Percentiles rank a stretch among this genome's conserved stretches.
Evolutionary conservation across 2,888 invertebrate genomes (phyloP).

Genomic region (Anthophora plumipes): DNA sequence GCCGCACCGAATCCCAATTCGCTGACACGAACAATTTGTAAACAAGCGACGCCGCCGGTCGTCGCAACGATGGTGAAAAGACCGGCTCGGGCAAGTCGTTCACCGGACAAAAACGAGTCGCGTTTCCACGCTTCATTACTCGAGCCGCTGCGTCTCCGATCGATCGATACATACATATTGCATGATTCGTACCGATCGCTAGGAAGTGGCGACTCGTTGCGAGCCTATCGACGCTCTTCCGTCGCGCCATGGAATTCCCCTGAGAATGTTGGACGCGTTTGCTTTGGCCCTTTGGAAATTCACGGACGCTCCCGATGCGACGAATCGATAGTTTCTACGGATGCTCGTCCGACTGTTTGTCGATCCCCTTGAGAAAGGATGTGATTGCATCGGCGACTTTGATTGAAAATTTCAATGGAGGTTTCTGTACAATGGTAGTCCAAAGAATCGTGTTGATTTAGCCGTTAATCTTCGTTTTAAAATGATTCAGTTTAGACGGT

Average conservation of each 20-base stretch:
- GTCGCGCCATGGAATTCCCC: conserved; percentile 33
- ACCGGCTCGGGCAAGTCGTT: conserved; percentile 55
- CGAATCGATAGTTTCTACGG: conserved; percentile 4
- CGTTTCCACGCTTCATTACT: conserved; percentile 76
- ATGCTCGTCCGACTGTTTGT: not conserved
- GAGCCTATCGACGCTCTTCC: conserved; percentile 51
- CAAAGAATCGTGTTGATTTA: not conserved
- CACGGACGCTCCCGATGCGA: conserved; percentile 1
- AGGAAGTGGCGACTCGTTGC: conserved; percentile 66
- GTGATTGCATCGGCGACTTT: not conserved
- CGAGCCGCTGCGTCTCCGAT: conserved; percentile 64
- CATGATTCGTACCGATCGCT: conserved; percentile 72
- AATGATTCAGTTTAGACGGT: no score
- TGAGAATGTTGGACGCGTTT: not conserved
- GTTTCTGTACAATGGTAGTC: not conserved
- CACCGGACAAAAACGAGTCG: conserved; percentile 70
- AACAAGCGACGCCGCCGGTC: conserved; percentile 54
- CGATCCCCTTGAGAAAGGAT: not conserved
- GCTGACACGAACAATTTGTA: conserved; percentile 71
- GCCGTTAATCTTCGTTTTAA: not conserved
- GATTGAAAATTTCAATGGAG: not conserved
- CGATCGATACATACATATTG: conserved; percentile 76
- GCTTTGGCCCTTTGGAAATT: conserved; percentile 6
- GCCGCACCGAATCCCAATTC: conserved; percentile 31
- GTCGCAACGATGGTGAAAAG: conserved; percentile 56